Base-by-base conservation (phyloP, 1,140 invertebrate species). In the Drosophila elegans region DNA sequence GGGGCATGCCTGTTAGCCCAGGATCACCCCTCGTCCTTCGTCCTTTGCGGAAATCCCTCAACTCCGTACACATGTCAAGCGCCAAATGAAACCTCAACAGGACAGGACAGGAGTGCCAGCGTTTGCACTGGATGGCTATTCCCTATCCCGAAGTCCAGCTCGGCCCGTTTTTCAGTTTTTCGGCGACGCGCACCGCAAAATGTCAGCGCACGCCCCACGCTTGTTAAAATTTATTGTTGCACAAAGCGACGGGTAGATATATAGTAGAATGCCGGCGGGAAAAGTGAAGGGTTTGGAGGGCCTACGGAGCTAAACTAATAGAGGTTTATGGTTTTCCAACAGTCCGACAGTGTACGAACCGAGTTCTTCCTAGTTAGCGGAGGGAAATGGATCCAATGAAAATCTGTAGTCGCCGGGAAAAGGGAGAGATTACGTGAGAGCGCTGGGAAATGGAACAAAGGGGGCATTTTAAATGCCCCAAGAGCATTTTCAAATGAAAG, bases 31-130 rank as follows among this genome's bases (percentile, higher is more conserved):
- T 34, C 64, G 13, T 12, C n/a, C 42, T 34, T 9, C 49, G 48
- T 21, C 16, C 42, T 21, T 29, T 34, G 21, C 66, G 66, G 52
- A 57, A 72, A 57, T 68, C 64, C 61, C 64, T 68, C 64, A 72
- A 71, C 68, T 38, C 66, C 69, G 69, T 79, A 79, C 83, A 88
- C 76, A 88, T 88, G 83, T 88, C 83, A 88, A 88, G 83, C 77
- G 75, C 83, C 84, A 88, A 88, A 89, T 88, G 83, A 79, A 88
- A 88, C 83, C 84, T 76, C 83, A 88, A 86, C 82, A 82, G 57
- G 60, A 42, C 63, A 48, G 39, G 49, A 48, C 64, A 61, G 49
- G 45, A 59, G 51, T 57, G 52, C 39, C 44, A 56, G 21, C 56
- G 41, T 72, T 64, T 54, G 60, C 45, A 78, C 52, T 38, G 48